Evolutionary conservation across 2,888 invertebrate genomes (phyloP), one percentile per base, ranked within the genome.

Genomic region (Anticlea derivata): DNA sequence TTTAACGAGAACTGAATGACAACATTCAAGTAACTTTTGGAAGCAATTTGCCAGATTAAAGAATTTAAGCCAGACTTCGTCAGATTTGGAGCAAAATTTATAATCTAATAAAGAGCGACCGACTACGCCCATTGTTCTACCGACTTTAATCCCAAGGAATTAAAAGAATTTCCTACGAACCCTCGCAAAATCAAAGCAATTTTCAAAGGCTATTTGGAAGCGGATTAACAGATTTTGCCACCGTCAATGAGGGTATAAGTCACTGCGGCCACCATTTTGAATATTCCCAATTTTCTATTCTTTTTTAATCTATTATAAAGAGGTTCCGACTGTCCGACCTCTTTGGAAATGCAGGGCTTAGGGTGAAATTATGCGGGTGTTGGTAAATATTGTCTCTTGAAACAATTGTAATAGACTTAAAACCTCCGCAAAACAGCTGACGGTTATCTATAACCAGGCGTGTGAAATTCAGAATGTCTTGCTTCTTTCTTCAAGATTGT

Each of bases 381-480:
- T 50, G 44, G 33, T 40, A 51, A 55, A 55, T 45, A 50, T 51
- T 51, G 35, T 31, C 7, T 40, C 34, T 44, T 6, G n/a, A 26
- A 41, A 49, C 49, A 43, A 44, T 43, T 26, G 40, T 20, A n/a
- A n/a, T n/a, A n/a, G n/a, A n/a, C n/a, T 24, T 13, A 12, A 24
- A 30, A 47, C 23, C 23, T 13, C 45, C 46, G 13, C 7, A 46
- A 46, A 37, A 7, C 1, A 30, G 27, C 7, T 27, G 22, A 2
- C 11, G 30, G 30, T 12, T 23, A 3, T 17, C 17, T 17, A 17
- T 17, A 17, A 17, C 17, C n/a, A n/a, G 23, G 7, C 23, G 23
- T 23, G 23, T 6, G 23, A 23, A 23, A 6, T 23, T 23, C 5
- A 5, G 1, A 23, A 23, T 23, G 23, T 23, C 5, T 23, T 5